Base-by-base conservation (phyloP, 2,797 vertebrate species). In the Megaceryle alcyon region DNA sequence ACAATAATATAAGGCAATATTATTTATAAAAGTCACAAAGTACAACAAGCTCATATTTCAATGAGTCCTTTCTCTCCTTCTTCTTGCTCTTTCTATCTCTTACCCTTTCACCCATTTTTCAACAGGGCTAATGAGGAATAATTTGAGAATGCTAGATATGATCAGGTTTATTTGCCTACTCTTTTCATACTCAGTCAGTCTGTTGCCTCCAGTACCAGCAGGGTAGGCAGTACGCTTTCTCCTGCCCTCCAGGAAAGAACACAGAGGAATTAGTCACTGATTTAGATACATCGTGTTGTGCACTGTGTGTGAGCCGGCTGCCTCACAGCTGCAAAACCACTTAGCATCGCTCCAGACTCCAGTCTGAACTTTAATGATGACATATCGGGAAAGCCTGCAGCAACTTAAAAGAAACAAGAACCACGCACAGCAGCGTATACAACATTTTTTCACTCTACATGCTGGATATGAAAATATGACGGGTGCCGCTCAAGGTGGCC, bases 401-500 rank as follows among this genome's bases (percentile, higher is more conserved):
- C 25, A 29, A 41, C 21, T 31, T 51, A 22, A 78, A 63, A 64
- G 57, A 84, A 78, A 91, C 51, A 76, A 86, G 59, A 79, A 23
- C 64, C 66, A 31, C 6, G 49, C 48, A 63, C 48, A 59, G 68
- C 3, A 3, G 46, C 71, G 85, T 60, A 10, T 19, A 35, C 3
- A 15, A 51, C 0, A 0, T 39, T 75, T 72, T 48, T 82, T 65
- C 23, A 33, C 43, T 76, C 70, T 12, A 6, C 12, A 2, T 2
- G 4, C 18, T 53, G 18, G 54, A 63, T 43, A 66, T 69, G 91
- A 72, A 75, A 84, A 54, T 18, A 57, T 1, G 21, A 14, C 0
- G 0, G 28, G 10, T 41, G 39, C 25, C 2, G 2, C 8, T 12
- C 0, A 0, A 14, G 16, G 43, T 46, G 31, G 11, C 15, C 25